Conservation (phyloP, 2,113 vertebrate genomes). For the Hippocampus guttulatus region DNA sequence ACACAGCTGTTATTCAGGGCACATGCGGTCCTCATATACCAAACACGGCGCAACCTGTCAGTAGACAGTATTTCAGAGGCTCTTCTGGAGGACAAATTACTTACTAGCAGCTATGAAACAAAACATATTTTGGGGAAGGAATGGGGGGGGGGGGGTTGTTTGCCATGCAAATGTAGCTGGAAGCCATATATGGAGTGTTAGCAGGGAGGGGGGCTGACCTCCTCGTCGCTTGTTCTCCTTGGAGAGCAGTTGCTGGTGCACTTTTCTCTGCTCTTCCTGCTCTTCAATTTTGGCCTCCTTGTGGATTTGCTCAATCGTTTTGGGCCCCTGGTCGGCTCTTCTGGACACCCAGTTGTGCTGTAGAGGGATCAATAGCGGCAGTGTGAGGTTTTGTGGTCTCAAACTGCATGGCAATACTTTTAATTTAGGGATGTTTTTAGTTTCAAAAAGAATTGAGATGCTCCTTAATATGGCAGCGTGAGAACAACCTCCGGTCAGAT, state of each 20-base stretch:
- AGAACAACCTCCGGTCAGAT: no score
- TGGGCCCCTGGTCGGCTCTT: slow-evolving; percentile 92
- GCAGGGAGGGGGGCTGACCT: slow-evolving; percentile 68
- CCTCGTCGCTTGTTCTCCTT: slow-evolving; percentile 91
- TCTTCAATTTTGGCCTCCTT: slow-evolving; percentile 98
- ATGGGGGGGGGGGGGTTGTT: no score
- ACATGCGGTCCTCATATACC: no score
- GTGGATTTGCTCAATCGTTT: slow-evolving; percentile 98
- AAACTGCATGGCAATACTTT: neutral
- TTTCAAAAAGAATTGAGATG: no score
- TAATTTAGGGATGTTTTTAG: no score
- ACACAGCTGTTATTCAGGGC: no score
- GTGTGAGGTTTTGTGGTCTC: neutral
- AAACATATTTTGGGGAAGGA: no score
- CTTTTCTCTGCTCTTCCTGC: slow-evolving; percentile 95
- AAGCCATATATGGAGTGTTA: slow-evolving; percentile 58
- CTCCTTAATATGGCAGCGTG: no score
- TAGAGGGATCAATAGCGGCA: neutral
- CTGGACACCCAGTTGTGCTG: slow-evolving; percentile 96
- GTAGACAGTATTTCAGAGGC: no score
- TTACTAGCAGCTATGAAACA: no score
- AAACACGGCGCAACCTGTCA: no score
- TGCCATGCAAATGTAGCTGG: slow-evolving; percentile 24
- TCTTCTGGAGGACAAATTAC: no score
- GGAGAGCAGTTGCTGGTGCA: slow-evolving; percentile 91